Conservation (phyloP, 2,888 invertebrate species). For the Doris montereyensis region DNA sequence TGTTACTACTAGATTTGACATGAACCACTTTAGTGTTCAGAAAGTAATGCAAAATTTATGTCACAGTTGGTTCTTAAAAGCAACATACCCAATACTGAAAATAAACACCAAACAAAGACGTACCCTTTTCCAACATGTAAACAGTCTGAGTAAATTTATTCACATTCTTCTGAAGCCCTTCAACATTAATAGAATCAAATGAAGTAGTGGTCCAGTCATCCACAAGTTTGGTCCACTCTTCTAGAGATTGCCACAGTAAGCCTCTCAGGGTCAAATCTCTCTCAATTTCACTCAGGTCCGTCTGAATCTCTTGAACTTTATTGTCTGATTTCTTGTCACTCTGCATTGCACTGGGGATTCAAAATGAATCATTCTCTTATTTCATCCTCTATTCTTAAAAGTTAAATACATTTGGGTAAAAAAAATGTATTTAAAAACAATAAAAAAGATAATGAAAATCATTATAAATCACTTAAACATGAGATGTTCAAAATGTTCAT, state of each 20-base stretch:
- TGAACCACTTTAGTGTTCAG: too few relatives aligned
- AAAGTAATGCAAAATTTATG: too few relatives aligned
- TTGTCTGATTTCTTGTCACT: slow-evolving; percentile 61
- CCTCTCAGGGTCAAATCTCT: slow-evolving; percentile 70
- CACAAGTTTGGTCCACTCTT: slow-evolving; percentile 70
- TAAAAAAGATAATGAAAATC: too few relatives aligned
- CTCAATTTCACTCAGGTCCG: slow-evolving; percentile 71
- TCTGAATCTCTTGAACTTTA: slow-evolving; percentile 67
- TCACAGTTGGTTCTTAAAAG: too few relatives aligned
- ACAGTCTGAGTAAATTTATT: slow-evolving; percentile 73
- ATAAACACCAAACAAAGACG: too few relatives aligned
- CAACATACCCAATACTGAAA: too few relatives aligned
- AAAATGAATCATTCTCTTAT: too few relatives aligned
- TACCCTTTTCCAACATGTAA: slow-evolving; percentile 73
- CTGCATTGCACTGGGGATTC: slow-evolving; percentile 53
- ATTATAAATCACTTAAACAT: too few relatives aligned
- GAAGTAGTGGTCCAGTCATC: slow-evolving; percentile 69
- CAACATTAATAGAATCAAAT: slow-evolving; percentile 70
- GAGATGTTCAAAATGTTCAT: too few relatives aligned
- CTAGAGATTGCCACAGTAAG: slow-evolving; percentile 71
- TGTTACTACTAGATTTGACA: too few relatives aligned
- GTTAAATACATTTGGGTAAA: too few relatives aligned
- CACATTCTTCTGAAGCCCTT: slow-evolving; percentile 71
- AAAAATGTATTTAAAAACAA: neutral
- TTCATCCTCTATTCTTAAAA: too few relatives aligned